phyloP scores from a whole-genome alignment of 2,113 vertebrate species.

The Ursus arctos region DNA sequence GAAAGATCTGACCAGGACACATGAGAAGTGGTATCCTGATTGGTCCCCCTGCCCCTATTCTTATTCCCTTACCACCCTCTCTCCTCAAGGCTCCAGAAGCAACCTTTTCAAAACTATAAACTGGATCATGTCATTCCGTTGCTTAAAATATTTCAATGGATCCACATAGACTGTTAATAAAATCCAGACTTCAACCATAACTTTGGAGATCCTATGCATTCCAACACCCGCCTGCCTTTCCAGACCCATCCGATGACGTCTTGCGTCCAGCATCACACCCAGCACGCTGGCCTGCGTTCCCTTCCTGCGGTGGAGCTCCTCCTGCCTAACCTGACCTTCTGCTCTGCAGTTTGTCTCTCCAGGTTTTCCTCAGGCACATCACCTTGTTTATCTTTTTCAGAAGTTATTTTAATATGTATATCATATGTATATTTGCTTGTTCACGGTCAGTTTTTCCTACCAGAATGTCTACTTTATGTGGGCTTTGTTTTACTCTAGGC shows the following conservation, averaged over 20 bases:
- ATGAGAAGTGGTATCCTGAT: neutral
- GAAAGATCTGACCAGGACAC: neutral
- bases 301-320: fast-evolving
- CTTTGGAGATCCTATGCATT: neutral
- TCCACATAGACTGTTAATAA: neutral
- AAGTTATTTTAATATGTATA: neutral
- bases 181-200: neutral
- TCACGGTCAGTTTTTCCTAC: neutral
- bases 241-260: neutral
- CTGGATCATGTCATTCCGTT: neutral
- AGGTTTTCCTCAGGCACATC: neutral
- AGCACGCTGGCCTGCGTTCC: neutral
- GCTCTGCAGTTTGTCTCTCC: neutral
- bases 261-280: fast-evolving
- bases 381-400: neutral
- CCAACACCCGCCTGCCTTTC: neutral
- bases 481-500: neutral
- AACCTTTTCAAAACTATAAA: neutral
- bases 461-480: neutral
- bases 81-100: neutral
- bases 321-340: neutral
- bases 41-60: neutral
- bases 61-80: neutral
- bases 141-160: neutral
- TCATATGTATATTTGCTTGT: neutral